A percentile compares a stretch with the other conserved stretches of the same genome.
These are phyloP conservation scores for Falco naumanni DNA, from an alignment of 2,797 vertebrate species.

Conservation along the genomic window DNA sequence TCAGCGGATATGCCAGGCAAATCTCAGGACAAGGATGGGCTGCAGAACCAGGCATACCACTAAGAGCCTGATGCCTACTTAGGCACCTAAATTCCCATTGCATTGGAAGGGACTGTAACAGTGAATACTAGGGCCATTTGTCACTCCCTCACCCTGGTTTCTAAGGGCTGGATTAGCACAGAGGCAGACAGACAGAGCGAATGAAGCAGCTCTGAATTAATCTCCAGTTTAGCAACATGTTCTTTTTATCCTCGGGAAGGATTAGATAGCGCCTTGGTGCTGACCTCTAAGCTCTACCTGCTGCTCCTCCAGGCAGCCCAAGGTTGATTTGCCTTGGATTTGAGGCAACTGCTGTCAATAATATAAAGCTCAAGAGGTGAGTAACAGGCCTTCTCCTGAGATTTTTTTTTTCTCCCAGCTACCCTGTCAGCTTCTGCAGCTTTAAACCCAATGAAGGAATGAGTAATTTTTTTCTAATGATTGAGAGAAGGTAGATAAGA, in stretches of 20 bases:
- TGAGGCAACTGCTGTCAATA: slow-evolving; percentile 23
- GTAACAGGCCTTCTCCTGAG: background rate
- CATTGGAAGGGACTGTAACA: background rate
- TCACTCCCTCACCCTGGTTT: background rate
- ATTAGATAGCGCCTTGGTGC: background rate
- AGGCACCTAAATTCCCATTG: background rate
- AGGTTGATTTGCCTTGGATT: slow-evolving; percentile 26
- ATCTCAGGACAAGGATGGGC: background rate
- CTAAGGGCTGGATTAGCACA: background rate
- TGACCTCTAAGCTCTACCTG: slow-evolving; percentile 7
- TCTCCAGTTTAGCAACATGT: background rate
- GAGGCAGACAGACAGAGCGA: background rate
- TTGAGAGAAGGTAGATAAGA: slow-evolving; percentile 66
- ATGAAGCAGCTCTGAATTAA: slow-evolving; percentile 16
- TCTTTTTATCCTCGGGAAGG: background rate
- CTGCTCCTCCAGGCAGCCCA: background rate
- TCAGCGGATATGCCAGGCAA: background rate
- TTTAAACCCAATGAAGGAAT: slow-evolving; percentile 20
- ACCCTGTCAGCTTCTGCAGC: slow-evolving; percentile 1
- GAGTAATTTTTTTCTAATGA: slow-evolving; percentile 43
- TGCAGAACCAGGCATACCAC: background rate
- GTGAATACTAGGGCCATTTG: background rate
- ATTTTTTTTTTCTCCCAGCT: background rate
- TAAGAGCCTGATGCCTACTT: background rate
- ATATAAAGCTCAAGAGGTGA: slow-evolving; percentile 20